Conservation (phyloP, 2,113 vertebrate genomes). For the Pleuronectes platessa region DNA sequence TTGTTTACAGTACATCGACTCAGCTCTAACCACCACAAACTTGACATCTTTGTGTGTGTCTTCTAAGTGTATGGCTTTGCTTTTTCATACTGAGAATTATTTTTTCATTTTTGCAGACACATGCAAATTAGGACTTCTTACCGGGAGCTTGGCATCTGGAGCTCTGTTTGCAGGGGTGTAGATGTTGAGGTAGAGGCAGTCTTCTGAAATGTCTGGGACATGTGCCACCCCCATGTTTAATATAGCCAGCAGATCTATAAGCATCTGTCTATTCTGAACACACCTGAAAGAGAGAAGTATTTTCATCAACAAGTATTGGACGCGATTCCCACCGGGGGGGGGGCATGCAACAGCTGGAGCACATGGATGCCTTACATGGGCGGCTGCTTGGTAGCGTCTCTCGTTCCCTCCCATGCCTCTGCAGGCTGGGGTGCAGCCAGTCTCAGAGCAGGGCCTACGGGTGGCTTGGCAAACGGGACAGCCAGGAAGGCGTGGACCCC, state of each 20-base stretch:
- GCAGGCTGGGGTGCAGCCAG: conserved; percentile 84
- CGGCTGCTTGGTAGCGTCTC: conserved; percentile 83
- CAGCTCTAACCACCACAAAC: no score
- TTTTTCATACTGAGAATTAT: no score
- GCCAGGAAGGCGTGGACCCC: conserved; percentile 84
- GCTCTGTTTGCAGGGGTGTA: conserved; percentile 75
- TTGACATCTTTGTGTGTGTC: no score
- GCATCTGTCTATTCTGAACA: conserved; percentile 38
- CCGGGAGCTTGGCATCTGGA: conserved; percentile 75
- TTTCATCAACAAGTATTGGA: not conserved
- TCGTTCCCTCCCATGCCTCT: conserved; percentile 84
- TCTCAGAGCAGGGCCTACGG: conserved; percentile 82
- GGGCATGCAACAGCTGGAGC: not conserved
- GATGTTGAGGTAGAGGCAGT: conserved; percentile 84
- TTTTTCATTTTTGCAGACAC: no score
- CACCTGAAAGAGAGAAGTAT: conserved; percentile 63
- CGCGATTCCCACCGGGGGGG: not conserved
- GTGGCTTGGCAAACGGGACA: conserved; percentile 90
- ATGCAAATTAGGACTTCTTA: conserved; percentile 51
- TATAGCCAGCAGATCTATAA: not conserved
- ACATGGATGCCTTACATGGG: conserved; percentile 77
- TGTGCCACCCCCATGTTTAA: not conserved
- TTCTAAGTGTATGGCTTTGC: no score
- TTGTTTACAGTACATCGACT: no score
- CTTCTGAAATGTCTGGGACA: conserved; percentile 74